phyloP scores from a whole-genome alignment of 2,888 invertebrate species.

The Agriopis aurantiaria region DNA sequence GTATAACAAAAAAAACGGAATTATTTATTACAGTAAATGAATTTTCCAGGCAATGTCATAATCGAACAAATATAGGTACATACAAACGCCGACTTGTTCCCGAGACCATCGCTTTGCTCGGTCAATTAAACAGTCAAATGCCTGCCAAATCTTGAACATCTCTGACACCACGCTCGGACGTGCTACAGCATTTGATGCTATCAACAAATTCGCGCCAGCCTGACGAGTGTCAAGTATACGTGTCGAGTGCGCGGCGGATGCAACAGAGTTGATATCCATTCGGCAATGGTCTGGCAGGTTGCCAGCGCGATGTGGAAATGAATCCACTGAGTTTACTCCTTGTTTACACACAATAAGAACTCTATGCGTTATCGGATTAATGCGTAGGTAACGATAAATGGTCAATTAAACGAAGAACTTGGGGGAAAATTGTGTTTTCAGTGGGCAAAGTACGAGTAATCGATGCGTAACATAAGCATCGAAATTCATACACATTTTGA shows the following conservation, averaged over 20 bases:
- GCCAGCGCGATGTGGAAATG: slow-evolving; percentile 30
- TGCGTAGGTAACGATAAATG: not conserved
- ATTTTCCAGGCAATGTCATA: too few relatives aligned
- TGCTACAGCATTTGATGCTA: too few relatives aligned
- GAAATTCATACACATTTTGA: too few relatives aligned
- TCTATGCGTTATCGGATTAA: slow-evolving; percentile 12
- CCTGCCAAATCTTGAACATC: too few relatives aligned
- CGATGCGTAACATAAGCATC: too few relatives aligned
- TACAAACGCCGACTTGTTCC: too few relatives aligned
- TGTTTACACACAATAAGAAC: slow-evolving; percentile 41
- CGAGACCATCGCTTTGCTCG: too few relatives aligned
- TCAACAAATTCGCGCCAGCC: not conserved
- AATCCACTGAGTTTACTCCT: slow-evolving; percentile 34
- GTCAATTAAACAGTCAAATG: too few relatives aligned
- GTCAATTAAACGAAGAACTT: not conserved
- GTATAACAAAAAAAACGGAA: too few relatives aligned
- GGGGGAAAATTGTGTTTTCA: not conserved
- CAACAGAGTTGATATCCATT: slow-evolving; percentile 27
- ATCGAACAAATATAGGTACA: too few relatives aligned
- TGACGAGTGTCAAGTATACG: not conserved
- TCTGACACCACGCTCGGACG: too few relatives aligned
- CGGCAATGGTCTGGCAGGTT: slow-evolving; percentile 16
- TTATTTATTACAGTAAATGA: too few relatives aligned
- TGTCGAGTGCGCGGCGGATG: slow-evolving; percentile 23
- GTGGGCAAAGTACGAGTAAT: not conserved